Base-by-base conservation (phyloP, 2,888 invertebrate species). In the Perizoma flavofasciatum region DNA sequence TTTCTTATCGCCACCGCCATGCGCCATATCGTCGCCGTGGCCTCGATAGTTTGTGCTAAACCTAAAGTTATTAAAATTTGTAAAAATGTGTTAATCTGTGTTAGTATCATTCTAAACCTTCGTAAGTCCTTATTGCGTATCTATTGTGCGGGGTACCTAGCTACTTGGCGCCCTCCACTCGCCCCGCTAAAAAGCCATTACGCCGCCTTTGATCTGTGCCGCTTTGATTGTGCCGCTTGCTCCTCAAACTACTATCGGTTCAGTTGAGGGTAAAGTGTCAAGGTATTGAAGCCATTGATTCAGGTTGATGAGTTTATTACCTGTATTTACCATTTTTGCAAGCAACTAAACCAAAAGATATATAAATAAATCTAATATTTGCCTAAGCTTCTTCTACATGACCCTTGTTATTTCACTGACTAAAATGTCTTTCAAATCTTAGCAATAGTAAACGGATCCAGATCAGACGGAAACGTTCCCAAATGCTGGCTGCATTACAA, bases 101-200 rank as follows among this genome's bases (percentile, higher is more conserved):
- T 37, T 37, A 6, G 37, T 53, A 4, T 47, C 32, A 45, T 43
- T 54, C 54, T 54, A 50, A 22, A 41, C 4, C 5, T 55, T 55
- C 22, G 5, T 1, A 34, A 54, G 6, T n/a, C 4, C 58, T 55
- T 33, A 8, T 5, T 5, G 22, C 37, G 11, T 51, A 58, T 62
- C 56, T 58, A 62, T 62, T 58, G 58, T 58, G 55, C 48, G 49
- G 43, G 53, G 84, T 73, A 22, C 22, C 22, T 22, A 74, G 79
- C 82, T 81, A 82, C 88, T 85, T 78, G 76, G 81, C 67, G 67
- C 72, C 73, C 71, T 71, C 69, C 69, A 61, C 73, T 67, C 75
- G 69, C 76, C 78, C 77, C 82, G 79, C 84, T 87, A 85, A 85
- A 88, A 87, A 88, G 83, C 88, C 86, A 88, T 89, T 88, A 88